Percentiles rank a stretch among this genome's conserved stretches.
Evolutionary conservation across 2,888 invertebrate genomes (phyloP).

Genomic region (Augochlorella aurata): DNA sequence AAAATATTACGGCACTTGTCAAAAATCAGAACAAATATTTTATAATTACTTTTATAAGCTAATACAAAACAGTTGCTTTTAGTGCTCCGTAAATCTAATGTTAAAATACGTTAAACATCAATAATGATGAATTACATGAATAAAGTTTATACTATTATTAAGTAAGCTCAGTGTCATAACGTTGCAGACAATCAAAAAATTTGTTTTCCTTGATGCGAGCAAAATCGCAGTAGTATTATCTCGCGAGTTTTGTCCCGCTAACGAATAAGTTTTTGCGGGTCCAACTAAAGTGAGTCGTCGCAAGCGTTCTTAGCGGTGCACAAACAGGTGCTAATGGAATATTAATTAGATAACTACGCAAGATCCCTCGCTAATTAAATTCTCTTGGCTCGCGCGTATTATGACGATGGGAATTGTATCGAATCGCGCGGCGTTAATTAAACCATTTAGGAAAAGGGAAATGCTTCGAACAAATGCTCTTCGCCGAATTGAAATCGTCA

Average conservation of each 20-base stretch:
- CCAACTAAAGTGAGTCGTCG: background rate
- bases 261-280: background rate
- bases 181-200: no score
- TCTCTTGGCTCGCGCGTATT: background rate
- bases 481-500: background rate
- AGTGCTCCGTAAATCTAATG: no score
- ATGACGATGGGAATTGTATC: background rate
- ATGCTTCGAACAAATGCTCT: background rate
- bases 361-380: background rate
- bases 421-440: background rate
- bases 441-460: background rate
- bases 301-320: background rate
- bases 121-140: no score
- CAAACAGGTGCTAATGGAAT: background rate
- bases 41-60: no score
- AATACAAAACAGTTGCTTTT: no score
- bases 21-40: no score
- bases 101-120: no score
- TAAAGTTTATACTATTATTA: no score
- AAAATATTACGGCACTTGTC: no score
- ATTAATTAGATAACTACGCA: background rate
- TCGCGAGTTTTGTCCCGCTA: background rate
- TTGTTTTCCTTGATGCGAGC: background rate
- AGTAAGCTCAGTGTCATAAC: no score
- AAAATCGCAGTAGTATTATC: background rate